A percentile compares a stretch with the other conserved stretches of the same genome.
Evolutionary conservation across 2,113 vertebrate genomes (phyloP).

Genomic region (Urocynchramus pylzowi): DNA sequence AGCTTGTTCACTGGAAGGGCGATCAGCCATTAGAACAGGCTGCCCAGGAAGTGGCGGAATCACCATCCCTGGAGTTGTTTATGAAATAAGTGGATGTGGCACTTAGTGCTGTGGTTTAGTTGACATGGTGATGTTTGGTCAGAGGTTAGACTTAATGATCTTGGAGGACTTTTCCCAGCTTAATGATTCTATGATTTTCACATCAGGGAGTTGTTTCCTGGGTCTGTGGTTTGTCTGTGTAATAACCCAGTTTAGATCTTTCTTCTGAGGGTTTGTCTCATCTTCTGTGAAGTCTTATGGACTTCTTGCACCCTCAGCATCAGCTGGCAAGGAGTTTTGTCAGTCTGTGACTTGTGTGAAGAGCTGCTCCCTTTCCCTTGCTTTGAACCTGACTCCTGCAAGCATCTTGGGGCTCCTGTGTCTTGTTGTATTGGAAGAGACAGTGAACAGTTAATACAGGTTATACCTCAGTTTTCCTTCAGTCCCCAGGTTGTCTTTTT

Average conservation of each 20-base stretch:
- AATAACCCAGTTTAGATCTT: background rate
- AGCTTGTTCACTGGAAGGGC: background rate
- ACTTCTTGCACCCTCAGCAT: background rate
- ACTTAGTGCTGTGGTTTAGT: background rate
- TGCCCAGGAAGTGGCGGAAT: background rate
- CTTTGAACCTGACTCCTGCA: background rate
- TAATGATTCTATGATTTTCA: background rate
- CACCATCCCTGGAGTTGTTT: background rate
- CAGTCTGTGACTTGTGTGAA: background rate
- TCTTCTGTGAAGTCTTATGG: fast-evolving
- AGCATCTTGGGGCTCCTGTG: background rate
- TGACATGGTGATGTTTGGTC: background rate
- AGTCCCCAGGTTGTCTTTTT: background rate
- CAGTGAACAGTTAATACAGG: background rate
- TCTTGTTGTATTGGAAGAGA: background rate
- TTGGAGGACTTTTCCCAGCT: background rate
- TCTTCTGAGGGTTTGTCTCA: background rate
- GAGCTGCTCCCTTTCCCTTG: background rate
- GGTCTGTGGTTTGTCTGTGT: background rate
- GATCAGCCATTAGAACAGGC: background rate
- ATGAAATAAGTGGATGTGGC: background rate
- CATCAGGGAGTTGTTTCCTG: background rate
- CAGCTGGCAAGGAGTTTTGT: background rate
- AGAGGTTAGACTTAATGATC: background rate
- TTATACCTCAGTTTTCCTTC: background rate